A percentile compares a stretch with the other conserved stretches of the same genome.
Evolutionary conservation across 2,888 invertebrate genomes (phyloP).

Genomic region (Plagodis pulveraria): DNA sequence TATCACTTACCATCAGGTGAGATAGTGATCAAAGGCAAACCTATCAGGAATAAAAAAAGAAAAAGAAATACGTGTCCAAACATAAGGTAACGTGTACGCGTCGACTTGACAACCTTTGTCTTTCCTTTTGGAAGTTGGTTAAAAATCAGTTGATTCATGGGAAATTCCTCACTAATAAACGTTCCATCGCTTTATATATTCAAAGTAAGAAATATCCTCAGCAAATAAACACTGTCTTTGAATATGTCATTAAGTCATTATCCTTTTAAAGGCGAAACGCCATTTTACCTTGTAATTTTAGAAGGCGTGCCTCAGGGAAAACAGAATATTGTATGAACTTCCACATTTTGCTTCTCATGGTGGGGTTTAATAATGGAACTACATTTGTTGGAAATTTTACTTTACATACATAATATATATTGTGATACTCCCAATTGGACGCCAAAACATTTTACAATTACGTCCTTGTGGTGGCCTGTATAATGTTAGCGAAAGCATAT

Average conservation of each 20-base stretch:
- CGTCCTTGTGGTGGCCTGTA: too few relatives aligned
- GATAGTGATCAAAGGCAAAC: too few relatives aligned
- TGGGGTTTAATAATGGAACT: neutral
- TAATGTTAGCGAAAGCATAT: too few relatives aligned
- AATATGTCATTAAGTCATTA: constrained; percentile 18
- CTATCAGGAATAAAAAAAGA: too few relatives aligned
- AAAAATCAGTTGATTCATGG: constrained; percentile 1
- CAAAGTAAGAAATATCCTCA: neutral
- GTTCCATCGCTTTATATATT: neutral
- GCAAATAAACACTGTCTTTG: constrained; percentile 1
- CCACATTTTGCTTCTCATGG: constrained; percentile 4
- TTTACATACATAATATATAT: too few relatives aligned
- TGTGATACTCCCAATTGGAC: too few relatives aligned
- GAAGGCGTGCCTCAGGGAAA: constrained; percentile 6
- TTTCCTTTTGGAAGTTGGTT: too few relatives aligned
- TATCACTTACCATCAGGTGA: too few relatives aligned
- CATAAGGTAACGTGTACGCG: too few relatives aligned
- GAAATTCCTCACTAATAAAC: neutral
- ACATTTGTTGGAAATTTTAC: too few relatives aligned
- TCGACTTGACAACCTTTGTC: neutral
- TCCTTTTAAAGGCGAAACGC: neutral
- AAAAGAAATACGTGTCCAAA: too few relatives aligned
- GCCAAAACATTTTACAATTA: too few relatives aligned
- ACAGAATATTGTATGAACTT: constrained; percentile 6
- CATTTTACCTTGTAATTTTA: constrained; percentile 9